Base-by-base conservation (phyloP, 2,797 vertebrate species). In the Sebastes elongatus region DNA sequence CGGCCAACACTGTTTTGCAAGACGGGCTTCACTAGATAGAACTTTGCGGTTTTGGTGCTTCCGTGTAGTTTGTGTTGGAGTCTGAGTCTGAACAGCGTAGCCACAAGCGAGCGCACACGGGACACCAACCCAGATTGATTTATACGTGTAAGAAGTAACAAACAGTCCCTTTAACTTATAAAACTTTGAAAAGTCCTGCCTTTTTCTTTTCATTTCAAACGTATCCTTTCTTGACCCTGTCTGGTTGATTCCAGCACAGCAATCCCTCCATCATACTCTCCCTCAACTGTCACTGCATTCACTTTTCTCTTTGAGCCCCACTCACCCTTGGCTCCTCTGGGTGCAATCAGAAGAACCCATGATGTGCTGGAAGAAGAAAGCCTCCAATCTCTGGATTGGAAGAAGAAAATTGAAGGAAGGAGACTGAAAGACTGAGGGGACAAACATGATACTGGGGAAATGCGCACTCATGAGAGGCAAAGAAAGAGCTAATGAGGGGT, bases 401-500 rank as follows among this genome's bases (percentile, higher is more conserved):
- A 71, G 81, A 67, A 55, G 72, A 78, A 86, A 82, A 78, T 60
- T 82, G 70, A 88, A 77, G 66, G 62, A 83, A 75, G 77, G 71
- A 79, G 60, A 49, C 83, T 53, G 64, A 80, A 67, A 89, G 78
- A 78, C 67, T 74, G 86, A 78, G 53, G 35, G 81, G 73, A 81
- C 76, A 84, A 90, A 85, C 79, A 83, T 83, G 82, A 94, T 77
- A 78, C 78, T 77, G 66, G 86, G 74, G 82, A 87, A 85, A 82
- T 74, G 46, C 1, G 10, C 74, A 76, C 69, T 84, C 84, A 81
- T 82, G 71, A 82, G 68, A 84, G 63, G 79, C 79, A 82, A 85
- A 88, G 84, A 65, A 42, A 53, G 59, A 65, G 78, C 80, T 88
- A 95, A 94, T 89, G 89, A 93, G 84, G 57, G 84, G 65, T 53